Conservation (phyloP, 2,797 vertebrate genomes). For the Manis pentadactyla region DNA sequence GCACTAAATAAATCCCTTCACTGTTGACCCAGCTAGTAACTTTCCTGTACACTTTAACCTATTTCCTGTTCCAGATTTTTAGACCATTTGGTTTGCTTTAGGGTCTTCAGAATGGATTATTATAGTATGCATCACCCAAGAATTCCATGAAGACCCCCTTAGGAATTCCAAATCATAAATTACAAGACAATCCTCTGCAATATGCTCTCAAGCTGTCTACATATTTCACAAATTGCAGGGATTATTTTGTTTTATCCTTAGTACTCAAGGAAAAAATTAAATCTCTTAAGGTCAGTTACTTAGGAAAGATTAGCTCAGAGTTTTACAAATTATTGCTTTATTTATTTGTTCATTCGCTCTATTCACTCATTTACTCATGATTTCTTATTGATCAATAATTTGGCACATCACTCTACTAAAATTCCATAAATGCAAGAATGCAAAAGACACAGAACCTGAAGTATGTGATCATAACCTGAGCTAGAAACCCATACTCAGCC, state of each 20-base stretch:
- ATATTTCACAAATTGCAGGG: constrained; percentile 50
- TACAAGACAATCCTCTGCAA: background rate
- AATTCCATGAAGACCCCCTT: background rate
- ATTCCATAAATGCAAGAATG: background rate
- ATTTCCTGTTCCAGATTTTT: background rate
- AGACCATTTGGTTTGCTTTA: background rate
- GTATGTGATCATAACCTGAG: background rate
- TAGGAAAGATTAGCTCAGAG: background rate
- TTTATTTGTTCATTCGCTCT: background rate
- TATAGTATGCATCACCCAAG: background rate
- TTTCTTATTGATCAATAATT: background rate
- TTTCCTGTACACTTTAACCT: constrained; percentile 41
- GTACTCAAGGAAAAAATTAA: constrained; percentile 63
- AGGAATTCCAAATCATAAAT: constrained; percentile 27
- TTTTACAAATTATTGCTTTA: constrained; percentile 20
- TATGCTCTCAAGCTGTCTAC: background rate
- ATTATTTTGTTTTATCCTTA: constrained; percentile 62
- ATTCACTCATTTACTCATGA: background rate
- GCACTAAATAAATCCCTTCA: constrained; percentile 54
- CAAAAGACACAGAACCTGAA: background rate
- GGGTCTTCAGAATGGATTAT: constrained; percentile 26
- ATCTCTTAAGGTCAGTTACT: constrained; percentile 56
- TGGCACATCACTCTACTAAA: background rate
- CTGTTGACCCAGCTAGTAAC: constrained; percentile 63
- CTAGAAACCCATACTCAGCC: background rate